Conservation (phyloP, 2,888 invertebrate genomes). For the Ptilodon capucinus region DNA sequence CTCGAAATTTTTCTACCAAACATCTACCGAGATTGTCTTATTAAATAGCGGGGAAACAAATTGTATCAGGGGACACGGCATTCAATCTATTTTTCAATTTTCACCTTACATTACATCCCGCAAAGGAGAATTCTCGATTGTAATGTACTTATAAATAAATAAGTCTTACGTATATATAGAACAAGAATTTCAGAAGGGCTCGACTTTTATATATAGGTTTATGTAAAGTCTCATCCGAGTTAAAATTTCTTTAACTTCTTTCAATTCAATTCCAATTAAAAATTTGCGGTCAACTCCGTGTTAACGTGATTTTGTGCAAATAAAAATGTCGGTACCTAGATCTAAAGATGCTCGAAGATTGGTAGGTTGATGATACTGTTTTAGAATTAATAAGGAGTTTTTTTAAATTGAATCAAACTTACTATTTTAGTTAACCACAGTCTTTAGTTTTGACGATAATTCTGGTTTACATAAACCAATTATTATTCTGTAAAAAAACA, state of each 20-base stretch:
- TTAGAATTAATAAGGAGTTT: too few species aligned
- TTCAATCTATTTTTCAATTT: slow-evolving; percentile 43
- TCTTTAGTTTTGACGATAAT: too few species aligned
- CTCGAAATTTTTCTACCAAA: slow-evolving; percentile 7
- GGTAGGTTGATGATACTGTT: too few species aligned
- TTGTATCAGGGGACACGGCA: slow-evolving; percentile 29
- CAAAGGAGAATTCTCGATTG: slow-evolving; percentile 14
- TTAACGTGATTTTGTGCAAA: background rate
- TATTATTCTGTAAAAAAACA: too few species aligned
- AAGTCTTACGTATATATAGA: background rate
- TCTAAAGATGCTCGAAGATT: too few species aligned
- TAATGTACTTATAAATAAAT: slow-evolving; percentile 14
- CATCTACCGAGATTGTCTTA: slow-evolving; percentile 18
- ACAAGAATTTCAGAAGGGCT: too few species aligned
- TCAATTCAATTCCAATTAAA: background rate
- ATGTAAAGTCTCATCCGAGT: background rate
- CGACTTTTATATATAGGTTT: too few species aligned
- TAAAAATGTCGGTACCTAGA: too few species aligned
- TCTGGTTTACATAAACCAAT: too few species aligned
- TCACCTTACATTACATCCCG: slow-evolving; percentile 20
- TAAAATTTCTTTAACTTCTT: background rate
- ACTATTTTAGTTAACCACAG: too few species aligned
- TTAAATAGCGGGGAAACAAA: slow-evolving; percentile 25
- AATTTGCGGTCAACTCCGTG: too few species aligned
- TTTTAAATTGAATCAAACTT: too few species aligned